These are phyloP conservation scores for Talpa occidentalis DNA, from an alignment of 2,113 vertebrate species.

Conservation along the genomic window DNA sequence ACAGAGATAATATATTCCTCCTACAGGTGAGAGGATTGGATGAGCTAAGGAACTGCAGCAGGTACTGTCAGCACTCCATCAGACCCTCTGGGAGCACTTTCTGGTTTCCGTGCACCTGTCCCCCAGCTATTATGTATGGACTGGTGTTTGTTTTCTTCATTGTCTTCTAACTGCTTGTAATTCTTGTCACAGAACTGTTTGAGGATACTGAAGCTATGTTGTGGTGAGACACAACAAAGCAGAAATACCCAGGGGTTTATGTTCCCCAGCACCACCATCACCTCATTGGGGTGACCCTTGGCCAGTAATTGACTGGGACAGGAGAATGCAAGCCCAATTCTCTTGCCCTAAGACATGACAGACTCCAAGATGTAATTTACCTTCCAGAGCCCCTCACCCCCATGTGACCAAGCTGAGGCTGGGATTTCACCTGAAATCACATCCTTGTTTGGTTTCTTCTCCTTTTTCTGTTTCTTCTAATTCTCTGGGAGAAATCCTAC, in stretches of 20 bases:
- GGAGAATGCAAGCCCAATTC: background rate
- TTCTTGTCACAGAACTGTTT: background rate
- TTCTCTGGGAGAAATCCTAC: background rate
- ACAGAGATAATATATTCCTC: background rate
- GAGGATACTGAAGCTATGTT: background rate
- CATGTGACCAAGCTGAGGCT: background rate
- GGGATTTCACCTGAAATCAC: background rate
- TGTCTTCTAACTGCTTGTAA: background rate
- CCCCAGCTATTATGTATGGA: background rate
- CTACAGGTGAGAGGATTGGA: background rate
- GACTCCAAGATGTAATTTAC: background rate
- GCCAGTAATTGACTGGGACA: background rate
- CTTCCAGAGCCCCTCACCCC: background rate
- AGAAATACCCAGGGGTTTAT: background rate
- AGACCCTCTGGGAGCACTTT: background rate
- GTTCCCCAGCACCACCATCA: background rate
- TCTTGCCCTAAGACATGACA: background rate
- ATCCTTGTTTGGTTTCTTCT: background rate
- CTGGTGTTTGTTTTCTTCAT: background rate
- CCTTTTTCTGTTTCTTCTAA: background rate
- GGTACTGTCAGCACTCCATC: background rate
- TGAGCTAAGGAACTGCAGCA: background rate
- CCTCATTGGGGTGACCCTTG: background rate
- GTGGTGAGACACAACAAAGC: background rate
- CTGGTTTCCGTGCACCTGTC: background rate